phyloP scores from a whole-genome alignment of 2,888 invertebrate genomes.

The Phymatocera aterrima region DNA sequence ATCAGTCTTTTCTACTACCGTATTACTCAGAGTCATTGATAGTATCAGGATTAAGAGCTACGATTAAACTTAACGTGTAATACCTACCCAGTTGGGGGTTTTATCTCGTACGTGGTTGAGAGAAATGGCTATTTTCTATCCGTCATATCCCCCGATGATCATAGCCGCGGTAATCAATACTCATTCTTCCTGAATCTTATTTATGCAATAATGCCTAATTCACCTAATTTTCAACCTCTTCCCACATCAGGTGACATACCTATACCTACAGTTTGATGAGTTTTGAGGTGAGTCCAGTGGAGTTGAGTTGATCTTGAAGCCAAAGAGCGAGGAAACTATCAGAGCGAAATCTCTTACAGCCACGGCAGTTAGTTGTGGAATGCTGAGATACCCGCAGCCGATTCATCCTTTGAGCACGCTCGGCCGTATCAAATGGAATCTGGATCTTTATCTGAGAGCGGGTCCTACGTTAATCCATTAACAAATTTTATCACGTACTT shows the following conservation, averaged over 20 bases:
- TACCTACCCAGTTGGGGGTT: neutral
- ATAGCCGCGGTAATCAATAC: neutral
- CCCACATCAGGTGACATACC: neutral
- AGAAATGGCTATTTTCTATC: neutral
- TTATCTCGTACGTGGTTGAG: neutral
- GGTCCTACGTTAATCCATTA: neutral
- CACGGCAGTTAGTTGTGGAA: slow-evolving; percentile 7
- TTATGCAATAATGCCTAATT: no score
- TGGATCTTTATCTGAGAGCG: slow-evolving; percentile 9
- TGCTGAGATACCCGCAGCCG: slow-evolving; percentile 4
- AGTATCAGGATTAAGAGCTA: slow-evolving; percentile 34
- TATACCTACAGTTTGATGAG: neutral
- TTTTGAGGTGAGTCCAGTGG: no score
- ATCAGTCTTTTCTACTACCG: slow-evolving; percentile 27
- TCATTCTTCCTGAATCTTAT: no score
- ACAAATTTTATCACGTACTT: neutral
- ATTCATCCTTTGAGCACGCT: slow-evolving; percentile 26
- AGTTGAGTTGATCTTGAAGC: neutral
- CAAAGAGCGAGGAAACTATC: slow-evolving; percentile 12
- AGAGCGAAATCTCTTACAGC: neutral
- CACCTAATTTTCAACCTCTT: neutral
- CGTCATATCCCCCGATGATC: neutral
- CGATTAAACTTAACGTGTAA: neutral
- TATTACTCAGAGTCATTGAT: slow-evolving; percentile 30
- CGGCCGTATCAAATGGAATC: slow-evolving; percentile 25